Evolutionary conservation across 2,113 vertebrate species (phyloP).

Genomic region (Ptychochromis oligacanthus): DNA sequence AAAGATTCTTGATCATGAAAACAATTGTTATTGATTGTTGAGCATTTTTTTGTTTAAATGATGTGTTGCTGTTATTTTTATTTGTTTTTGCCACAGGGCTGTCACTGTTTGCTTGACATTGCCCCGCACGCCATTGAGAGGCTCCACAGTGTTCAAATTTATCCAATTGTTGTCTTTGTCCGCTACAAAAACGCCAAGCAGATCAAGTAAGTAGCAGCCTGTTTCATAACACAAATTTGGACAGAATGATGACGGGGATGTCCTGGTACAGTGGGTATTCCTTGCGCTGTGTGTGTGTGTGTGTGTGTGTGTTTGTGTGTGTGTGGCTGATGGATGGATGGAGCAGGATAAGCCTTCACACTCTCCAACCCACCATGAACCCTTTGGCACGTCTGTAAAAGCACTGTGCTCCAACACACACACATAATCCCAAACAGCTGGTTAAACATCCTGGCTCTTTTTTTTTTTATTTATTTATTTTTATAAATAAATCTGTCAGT

Average conservation of each 20-base stretch:
- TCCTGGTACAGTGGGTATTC: background rate
- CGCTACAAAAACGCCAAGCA: slow-evolving; percentile 99
- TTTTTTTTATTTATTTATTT: background rate
- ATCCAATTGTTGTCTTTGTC: slow-evolving; percentile 97
- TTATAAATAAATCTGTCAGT: background rate
- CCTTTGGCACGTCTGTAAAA: slow-evolving; percentile 13
- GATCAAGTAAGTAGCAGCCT: slow-evolving; percentile 90
- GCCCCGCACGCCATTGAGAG: slow-evolving; percentile 95
- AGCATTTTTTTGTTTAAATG: background rate
- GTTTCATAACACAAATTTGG: slow-evolving; percentile 1
- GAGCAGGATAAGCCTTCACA: slow-evolving; percentile 44
- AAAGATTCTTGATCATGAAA: background rate
- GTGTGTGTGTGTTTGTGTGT: background rate
- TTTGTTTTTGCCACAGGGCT: slow-evolving; percentile 81
- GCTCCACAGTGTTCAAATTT: slow-evolving; percentile 97
- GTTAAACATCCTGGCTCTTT: slow-evolving; percentile 11
- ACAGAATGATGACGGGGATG: background rate
- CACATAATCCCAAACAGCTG: slow-evolving; percentile 62
- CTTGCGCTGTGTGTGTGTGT: background rate
- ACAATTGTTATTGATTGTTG: background rate
- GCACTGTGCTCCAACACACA: slow-evolving; percentile 21
- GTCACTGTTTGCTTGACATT: slow-evolving; percentile 98
- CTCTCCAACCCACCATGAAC: slow-evolving; percentile 25
- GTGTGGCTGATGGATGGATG: background rate
- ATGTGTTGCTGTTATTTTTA: background rate